Conservation (phyloP, 1,140 invertebrate genomes). For the Drosophila tropicalis region DNA sequence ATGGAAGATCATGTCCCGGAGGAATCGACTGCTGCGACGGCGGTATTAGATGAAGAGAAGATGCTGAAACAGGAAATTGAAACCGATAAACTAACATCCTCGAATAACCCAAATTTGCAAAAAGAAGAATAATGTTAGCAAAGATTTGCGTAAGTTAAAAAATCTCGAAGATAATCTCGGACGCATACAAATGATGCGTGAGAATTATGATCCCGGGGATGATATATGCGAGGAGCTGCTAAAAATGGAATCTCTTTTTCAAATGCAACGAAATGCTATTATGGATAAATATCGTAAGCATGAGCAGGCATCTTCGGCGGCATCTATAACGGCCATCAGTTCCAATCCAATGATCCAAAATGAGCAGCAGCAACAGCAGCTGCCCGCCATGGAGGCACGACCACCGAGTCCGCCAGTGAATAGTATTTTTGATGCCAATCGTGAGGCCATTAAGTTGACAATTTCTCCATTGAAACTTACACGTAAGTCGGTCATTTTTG, state of each 20-base stretch:
- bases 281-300: conserved; percentile 74
- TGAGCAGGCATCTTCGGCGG: conserved; percentile 41
- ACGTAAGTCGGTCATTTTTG: conserved; percentile 69
- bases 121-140: conserved; percentile 69
- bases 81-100: neutral
- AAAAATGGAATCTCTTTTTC: conserved; percentile 77
- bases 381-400: neutral
- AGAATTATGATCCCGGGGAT: conserved; percentile 74
- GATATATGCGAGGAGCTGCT: conserved; percentile 74
- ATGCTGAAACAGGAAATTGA: neutral
- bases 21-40: neutral
- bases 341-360: neutral
- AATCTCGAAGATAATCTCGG: conserved; percentile 72
- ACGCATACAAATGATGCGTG: conserved; percentile 79
- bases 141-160: conserved; percentile 72
- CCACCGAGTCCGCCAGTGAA: conserved; percentile 50
- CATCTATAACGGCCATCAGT: neutral
- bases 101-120: conserved; percentile 24
- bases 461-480: conserved; percentile 74
- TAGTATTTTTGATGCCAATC: conserved; percentile 76
- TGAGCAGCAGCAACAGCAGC: conserved; percentile 3
- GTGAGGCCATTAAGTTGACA: conserved; percentile 76
- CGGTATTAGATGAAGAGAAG: neutral
- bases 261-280: conserved; percentile 75
- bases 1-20: neutral